Percentiles rank a stretch among this genome's conserved stretches.
Evolutionary conservation across 2,113 vertebrate species (phyloP).

Genomic region (Zapus hudsonius): DNA sequence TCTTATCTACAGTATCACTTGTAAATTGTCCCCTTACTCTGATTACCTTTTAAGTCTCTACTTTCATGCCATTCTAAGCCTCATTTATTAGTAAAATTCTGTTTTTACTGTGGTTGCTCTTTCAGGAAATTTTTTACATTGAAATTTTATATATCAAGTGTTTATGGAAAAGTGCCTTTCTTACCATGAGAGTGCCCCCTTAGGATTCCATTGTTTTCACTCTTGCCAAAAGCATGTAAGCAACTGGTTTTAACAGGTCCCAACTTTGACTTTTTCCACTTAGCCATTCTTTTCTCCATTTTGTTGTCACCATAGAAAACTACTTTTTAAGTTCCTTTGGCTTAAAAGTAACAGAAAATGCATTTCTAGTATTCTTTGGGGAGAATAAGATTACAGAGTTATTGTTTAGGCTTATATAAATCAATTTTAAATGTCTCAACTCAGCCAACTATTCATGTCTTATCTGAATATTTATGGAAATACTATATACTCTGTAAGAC

Average conservation of each 20-base stretch:
- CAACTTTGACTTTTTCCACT: constrained; percentile 25
- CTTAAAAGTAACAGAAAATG: constrained; percentile 51
- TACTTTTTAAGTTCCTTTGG: constrained; percentile 21
- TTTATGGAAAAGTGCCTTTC: constrained; percentile 77
- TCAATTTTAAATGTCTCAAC: constrained; percentile 50
- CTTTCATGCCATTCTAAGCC: constrained; percentile 52
- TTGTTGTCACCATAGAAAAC: constrained; percentile 26
- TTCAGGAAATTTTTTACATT: constrained; percentile 67
- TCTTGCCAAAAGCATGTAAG: constrained; percentile 58
- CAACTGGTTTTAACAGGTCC: constrained; percentile 17
- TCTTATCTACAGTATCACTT: constrained; percentile 29
- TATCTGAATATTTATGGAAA: constrained; percentile 7
- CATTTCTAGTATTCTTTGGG: constrained; percentile 27
- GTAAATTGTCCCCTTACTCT: constrained; percentile 23
- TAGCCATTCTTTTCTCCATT: constrained; percentile 51
- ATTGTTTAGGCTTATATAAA: constrained; percentile 35
- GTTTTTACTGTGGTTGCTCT: constrained; percentile 65
- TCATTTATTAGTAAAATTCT: constrained; percentile 66
- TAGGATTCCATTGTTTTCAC: constrained; percentile 58
- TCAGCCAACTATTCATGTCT: constrained; percentile 29
- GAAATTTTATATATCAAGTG: constrained; percentile 70
- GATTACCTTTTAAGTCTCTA: constrained; percentile 14
- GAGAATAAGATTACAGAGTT: constrained; percentile 30
- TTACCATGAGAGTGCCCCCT: constrained; percentile 60
- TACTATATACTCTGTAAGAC: not conserved